Conservation (phyloP, 2,113 vertebrate genomes). For the Clinocottus analis region DNA sequence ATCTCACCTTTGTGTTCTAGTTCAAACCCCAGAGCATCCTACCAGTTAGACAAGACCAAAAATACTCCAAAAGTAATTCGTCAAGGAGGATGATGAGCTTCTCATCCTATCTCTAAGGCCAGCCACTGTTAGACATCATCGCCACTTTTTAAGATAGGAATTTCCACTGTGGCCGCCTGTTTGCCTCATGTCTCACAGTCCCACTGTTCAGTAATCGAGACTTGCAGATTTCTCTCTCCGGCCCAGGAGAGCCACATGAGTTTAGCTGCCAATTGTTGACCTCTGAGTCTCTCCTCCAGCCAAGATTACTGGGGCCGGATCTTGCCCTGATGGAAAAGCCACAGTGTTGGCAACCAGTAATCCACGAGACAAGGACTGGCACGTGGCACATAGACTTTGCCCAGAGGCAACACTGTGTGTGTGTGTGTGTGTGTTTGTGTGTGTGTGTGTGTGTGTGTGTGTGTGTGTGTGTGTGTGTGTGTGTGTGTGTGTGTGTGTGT, state of each 20-base stretch:
- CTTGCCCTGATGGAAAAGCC: conserved; percentile 55
- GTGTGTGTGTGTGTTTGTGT: conserved; percentile 31
- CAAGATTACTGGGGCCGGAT: conserved; percentile 62
- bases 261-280: conserved; percentile 58
- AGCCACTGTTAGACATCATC: no score
- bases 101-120: no score
- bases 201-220: conserved; percentile 53
- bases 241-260: conserved; percentile 13
- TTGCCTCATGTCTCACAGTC: conserved; percentile 22
- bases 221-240: conserved; percentile 32
- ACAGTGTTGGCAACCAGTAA: conserved; percentile 59
- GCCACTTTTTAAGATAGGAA: conserved; percentile 14
- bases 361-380: conserved; percentile 67
- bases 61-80: neutral
- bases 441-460: conserved; percentile 29
- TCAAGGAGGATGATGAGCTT: no score
- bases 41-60: neutral
- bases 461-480: conserved; percentile 32
- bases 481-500: conserved; percentile 40
- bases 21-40: no score
- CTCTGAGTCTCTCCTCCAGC: conserved; percentile 29
- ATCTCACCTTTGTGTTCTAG: no score
- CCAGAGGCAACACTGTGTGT: conserved; percentile 41
- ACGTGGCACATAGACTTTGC: conserved; percentile 70
- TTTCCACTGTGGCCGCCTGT: conserved; percentile 25